Evolutionary conservation across 2,888 invertebrate genomes (phyloP).

Genomic region (Dyspetes luteomarginatus): DNA sequence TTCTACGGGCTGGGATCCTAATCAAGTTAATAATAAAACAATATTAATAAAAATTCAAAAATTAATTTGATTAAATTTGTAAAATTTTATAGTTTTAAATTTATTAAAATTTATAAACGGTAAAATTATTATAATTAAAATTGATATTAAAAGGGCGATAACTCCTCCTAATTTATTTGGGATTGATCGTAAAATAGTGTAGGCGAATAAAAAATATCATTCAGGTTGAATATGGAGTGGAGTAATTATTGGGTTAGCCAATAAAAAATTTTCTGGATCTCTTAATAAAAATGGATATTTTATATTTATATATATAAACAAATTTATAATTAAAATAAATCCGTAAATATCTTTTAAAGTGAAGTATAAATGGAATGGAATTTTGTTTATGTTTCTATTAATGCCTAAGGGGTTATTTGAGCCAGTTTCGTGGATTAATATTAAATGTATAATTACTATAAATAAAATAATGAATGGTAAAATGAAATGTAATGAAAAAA

Average conservation of each 20-base stretch:
- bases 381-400: conserved; percentile 88
- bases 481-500: conserved; percentile 90
- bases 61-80: conserved; percentile 81
- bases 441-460: conserved; percentile 87
- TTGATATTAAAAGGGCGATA: conserved; percentile 87
- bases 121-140: conserved; percentile 87
- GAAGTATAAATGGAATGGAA: conserved; percentile 89
- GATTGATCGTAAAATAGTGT: conserved; percentile 92
- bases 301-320: conserved; percentile 83
- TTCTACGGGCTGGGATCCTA: conserved; percentile 83
- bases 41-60: conserved; percentile 80
- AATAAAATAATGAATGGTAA: conserved; percentile 88
- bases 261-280: conserved; percentile 90
- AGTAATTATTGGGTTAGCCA: conserved; percentile 88
- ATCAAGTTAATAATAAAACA: conserved; percentile 82
- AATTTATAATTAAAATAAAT: conserved; percentile 85
- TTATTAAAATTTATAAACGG: conserved; percentile 86
- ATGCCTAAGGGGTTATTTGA: conserved; percentile 88
- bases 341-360: conserved; percentile 87
- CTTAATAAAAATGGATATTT: conserved; percentile 86
- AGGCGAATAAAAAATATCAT: conserved; percentile 93
- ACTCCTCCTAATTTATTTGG: conserved; percentile 92
- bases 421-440: conserved; percentile 88
- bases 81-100: conserved; percentile 86
- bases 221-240: conserved; percentile 92